These are phyloP conservation scores for Drosophila nr. fundita DNA, from an alignment of 2,888 invertebrate species.

Conservation along the genomic window DNA sequence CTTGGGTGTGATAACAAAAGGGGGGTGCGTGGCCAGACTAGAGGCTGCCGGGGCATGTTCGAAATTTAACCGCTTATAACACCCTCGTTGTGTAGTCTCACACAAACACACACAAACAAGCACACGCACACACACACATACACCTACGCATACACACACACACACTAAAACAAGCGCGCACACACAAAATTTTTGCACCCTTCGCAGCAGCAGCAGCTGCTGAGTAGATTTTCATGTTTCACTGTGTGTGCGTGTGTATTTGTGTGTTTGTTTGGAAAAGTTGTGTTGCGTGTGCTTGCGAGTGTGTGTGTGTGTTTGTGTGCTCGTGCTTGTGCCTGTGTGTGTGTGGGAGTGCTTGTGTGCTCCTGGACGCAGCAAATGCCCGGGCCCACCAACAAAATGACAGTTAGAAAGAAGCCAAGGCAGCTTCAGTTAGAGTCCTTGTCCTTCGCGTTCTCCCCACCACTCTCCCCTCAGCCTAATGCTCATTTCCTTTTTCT, in stretches of 20 bases:
- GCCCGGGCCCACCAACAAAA: conserved; percentile 54
- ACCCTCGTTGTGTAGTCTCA: conserved; percentile 54
- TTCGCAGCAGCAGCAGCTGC: conserved; percentile 39
- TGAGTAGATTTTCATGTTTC: conserved; percentile 78
- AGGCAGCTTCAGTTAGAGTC: conserved; percentile 28
- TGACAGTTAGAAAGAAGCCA: conserved; percentile 36
- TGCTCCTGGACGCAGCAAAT: conserved; percentile 58
- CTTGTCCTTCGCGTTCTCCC: neutral
- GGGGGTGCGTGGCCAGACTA: conserved; percentile 1
- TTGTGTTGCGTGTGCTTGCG: conserved; percentile 17
- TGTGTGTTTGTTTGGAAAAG: conserved; percentile 23
- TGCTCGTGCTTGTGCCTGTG: neutral
- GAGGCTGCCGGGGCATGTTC: conserved; percentile 42
- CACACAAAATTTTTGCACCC: conserved; percentile 42
- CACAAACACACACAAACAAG: conserved; percentile 23
- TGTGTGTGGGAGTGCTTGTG: conserved; percentile 11
- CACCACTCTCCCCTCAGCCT: neutral
- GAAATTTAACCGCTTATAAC: conserved; percentile 79
- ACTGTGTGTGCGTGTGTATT: conserved; percentile 23
- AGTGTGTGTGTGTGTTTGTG: conserved; percentile 11
- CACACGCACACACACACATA: neutral
- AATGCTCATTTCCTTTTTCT: conserved; percentile 21
- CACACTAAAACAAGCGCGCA: conserved; percentile 10
- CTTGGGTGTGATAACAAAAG: conserved; percentile 3
- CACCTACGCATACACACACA: conserved; percentile 3